These are phyloP conservation scores for Laspeyria flexula DNA, from an alignment of 2,888 invertebrate genomes.

Conservation along the genomic window DNA sequence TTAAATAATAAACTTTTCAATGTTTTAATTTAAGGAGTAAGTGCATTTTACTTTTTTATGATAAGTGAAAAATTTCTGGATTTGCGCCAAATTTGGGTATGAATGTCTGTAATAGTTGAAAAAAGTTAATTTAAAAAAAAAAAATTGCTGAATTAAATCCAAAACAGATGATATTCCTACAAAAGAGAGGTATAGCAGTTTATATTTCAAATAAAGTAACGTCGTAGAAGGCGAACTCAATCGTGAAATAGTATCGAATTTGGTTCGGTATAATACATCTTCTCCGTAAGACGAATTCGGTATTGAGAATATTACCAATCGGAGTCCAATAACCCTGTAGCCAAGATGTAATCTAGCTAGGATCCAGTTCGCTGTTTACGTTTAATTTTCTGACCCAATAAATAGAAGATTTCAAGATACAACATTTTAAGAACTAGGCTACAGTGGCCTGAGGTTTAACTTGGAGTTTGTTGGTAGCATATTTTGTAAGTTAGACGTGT, in stretches of 20 bases:
- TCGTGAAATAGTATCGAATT: constrained; percentile 16
- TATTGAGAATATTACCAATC: constrained; percentile 31
- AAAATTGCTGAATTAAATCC: too few relatives aligned
- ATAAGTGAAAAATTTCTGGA: too few relatives aligned
- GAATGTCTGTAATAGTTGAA: too few relatives aligned
- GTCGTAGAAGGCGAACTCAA: background rate
- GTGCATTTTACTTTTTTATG: too few relatives aligned
- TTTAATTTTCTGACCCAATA: constrained; percentile 60
- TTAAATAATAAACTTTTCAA: too few relatives aligned
- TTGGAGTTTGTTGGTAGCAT: background rate
- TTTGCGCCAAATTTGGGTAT: too few relatives aligned
- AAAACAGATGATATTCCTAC: too few relatives aligned
- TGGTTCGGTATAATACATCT: constrained; percentile 30
- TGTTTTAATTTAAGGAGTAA: too few relatives aligned
- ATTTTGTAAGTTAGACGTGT: too few relatives aligned
- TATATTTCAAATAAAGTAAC: background rate
- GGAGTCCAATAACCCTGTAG: constrained; percentile 45
- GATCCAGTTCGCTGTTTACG: constrained; percentile 46
- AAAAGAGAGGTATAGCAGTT: too few relatives aligned
- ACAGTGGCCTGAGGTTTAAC: constrained; percentile 7
- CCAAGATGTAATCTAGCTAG: constrained; percentile 53
- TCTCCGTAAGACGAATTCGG: constrained; percentile 22
- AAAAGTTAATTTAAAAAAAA: too few relatives aligned
- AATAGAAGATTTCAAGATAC: constrained; percentile 38
- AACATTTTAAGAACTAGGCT: constrained; percentile 6